Conservation (phyloP, 2,113 vertebrate genomes). For the Ctenomys sociabilis region DNA sequence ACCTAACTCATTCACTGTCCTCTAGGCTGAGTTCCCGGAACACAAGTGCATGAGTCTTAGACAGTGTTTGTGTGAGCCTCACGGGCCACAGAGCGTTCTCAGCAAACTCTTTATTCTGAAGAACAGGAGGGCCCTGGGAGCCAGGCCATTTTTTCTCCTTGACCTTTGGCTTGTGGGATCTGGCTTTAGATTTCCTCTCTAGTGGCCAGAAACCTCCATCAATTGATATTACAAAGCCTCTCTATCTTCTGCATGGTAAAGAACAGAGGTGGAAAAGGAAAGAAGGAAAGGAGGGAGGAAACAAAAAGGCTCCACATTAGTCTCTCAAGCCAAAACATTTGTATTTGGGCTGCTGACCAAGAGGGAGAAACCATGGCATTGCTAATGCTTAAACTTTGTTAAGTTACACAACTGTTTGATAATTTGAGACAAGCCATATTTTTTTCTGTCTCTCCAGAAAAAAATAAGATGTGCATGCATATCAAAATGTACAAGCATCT, state of each 20-base stretch:
- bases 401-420: background rate
- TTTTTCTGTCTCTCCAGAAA: background rate
- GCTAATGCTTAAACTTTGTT: background rate
- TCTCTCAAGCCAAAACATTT: background rate
- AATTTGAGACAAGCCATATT: background rate
- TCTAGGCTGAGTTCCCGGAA: background rate
- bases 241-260: background rate
- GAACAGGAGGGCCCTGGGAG: background rate
- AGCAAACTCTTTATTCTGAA: conserved; percentile 16
- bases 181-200: background rate
- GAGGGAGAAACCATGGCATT: background rate
- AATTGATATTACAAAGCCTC: background rate
- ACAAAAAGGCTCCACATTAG: background rate
- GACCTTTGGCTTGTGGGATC: background rate
- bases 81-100: background rate
- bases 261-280: background rate
- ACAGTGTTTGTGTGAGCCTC: background rate
- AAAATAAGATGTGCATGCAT: background rate
- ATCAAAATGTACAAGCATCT: conserved; percentile 12
- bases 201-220: background rate
- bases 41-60: background rate
- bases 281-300: background rate
- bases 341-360: background rate
- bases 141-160: background rate
- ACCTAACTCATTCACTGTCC: background rate